Conservation (phyloP, 1,140 invertebrate species). For the Medauroidea extradentata region DNA sequence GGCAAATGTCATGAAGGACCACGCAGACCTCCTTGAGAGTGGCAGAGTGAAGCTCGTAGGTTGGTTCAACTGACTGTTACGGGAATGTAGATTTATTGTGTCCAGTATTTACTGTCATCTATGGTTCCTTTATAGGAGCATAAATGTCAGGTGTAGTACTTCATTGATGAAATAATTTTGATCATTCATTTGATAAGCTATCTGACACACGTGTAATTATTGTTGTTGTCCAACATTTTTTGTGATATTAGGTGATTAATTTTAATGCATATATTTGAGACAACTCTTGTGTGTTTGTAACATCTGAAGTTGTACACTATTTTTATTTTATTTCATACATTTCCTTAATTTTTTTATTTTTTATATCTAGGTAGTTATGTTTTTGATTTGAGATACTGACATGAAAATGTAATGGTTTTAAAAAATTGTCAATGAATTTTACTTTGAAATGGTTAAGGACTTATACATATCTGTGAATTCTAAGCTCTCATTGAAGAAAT, state of each 20-base stretch:
- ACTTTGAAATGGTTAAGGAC: neutral
- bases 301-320: no score
- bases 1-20: slow-evolving; percentile 73
- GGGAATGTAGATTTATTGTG: no score
- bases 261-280: no score
- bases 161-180: no score
- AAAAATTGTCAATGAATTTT: neutral
- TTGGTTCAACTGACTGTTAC: slow-evolving; percentile 36
- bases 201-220: no score
- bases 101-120: no score
- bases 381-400: neutral
- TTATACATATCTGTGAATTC: neutral
- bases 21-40: slow-evolving; percentile 59
- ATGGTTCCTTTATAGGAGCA: no score
- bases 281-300: no score
- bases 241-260: no score
- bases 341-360: neutral
- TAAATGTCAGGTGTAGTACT: no score
- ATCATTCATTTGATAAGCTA: no score
- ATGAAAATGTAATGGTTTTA: neutral
- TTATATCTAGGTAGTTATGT: neutral
- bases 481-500: neutral
- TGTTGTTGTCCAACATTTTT: no score
- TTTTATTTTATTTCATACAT: neutral
- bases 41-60: slow-evolving; percentile 66